Evolutionary conservation across 2,113 vertebrate species (phyloP).

Genomic region (Euleptes europaea): DNA sequence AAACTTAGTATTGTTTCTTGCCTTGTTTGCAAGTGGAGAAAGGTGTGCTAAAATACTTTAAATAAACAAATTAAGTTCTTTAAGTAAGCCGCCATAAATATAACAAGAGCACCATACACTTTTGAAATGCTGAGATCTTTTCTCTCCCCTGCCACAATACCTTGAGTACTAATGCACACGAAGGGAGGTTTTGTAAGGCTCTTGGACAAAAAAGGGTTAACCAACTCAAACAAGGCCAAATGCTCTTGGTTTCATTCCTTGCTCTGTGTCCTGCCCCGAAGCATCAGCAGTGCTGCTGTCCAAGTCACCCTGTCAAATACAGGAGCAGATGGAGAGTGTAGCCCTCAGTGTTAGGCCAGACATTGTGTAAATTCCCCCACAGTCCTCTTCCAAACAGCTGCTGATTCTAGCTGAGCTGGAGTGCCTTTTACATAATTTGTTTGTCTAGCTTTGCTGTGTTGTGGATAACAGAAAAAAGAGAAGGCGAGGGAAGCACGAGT

Average conservation of each 20-base stretch:
- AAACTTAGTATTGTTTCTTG: no score
- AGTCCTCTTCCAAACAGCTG: constrained; percentile 43
- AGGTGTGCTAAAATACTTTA: no score
- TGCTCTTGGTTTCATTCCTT: not conserved
- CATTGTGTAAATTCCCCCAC: constrained; percentile 12
- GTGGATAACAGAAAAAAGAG: not conserved
- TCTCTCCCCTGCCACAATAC: not conserved
- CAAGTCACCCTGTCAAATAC: constrained; percentile 11
- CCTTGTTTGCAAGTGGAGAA: no score
- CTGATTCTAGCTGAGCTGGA: not conserved
- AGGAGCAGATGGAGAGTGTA: constrained; percentile 40
- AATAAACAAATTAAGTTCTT: not conserved
- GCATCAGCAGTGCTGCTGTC: not conserved
- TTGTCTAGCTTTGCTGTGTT: not conserved
- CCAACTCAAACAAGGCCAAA: not conserved
- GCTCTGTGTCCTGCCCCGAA: not conserved
- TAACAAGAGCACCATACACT: not conserved
- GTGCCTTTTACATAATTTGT: constrained; percentile 9
- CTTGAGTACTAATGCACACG: not conserved
- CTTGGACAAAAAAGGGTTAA: constrained; percentile 26
- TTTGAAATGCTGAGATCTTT: not conserved
- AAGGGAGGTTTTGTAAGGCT: not conserved
- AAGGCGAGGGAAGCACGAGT: not conserved
- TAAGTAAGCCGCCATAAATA: constrained; percentile 20
- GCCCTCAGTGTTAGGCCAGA: not conserved